A percentile compares a stretch with the other conserved stretches of the same genome.
phyloP scores from a whole-genome alignment of 2,797 vertebrate genomes.

The Mormyrus hasselquistii region DNA sequence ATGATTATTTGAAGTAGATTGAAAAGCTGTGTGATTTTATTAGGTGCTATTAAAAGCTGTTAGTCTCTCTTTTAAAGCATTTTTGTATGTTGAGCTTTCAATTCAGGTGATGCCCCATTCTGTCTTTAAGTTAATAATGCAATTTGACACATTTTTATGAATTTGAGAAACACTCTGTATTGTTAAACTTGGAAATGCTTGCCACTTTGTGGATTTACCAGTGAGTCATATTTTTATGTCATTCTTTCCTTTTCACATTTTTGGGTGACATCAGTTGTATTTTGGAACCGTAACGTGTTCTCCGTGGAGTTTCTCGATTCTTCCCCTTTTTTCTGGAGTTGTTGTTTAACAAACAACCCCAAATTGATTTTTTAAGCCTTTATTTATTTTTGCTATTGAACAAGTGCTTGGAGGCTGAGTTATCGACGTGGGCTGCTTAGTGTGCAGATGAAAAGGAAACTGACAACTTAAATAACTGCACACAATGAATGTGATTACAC shows the following conservation, averaged over 20 bases:
- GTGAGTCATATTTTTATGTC: background rate
- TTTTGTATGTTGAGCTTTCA: background rate
- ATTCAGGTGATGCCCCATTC: background rate
- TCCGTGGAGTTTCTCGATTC: background rate
- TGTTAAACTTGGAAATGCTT: background rate
- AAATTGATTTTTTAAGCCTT: background rate
- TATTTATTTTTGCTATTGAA: background rate
- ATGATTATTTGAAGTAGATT: background rate
- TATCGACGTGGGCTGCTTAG: background rate
- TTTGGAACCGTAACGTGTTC: background rate
- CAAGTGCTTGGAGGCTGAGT: background rate
- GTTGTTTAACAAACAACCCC: background rate
- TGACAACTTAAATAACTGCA: slow-evolving; percentile 1
- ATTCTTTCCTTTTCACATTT: background rate
- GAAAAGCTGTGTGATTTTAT: background rate
- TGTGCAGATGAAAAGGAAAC: background rate
- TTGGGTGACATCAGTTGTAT: background rate
- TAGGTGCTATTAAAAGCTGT: background rate
- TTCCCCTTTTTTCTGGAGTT: background rate
- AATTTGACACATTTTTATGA: background rate
- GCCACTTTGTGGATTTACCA: background rate
- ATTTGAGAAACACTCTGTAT: background rate
- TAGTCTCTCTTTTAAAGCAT: background rate
- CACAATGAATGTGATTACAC: background rate
- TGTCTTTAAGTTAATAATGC: background rate